Conservation (phyloP, 2,797 vertebrate genomes). For the Vireo griseus region DNA sequence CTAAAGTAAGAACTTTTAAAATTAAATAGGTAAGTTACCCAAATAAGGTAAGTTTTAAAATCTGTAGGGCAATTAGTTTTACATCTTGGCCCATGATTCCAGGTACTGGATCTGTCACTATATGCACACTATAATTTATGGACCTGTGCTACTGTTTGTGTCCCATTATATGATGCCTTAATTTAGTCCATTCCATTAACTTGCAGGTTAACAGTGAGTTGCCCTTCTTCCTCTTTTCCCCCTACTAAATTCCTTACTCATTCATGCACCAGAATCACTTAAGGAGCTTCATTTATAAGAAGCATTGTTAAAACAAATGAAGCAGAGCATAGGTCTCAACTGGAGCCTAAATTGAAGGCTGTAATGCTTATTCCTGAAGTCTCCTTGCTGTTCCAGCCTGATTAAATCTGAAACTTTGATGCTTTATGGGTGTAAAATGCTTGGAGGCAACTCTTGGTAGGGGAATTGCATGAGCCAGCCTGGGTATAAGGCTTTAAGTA, state of each 20-base stretch:
- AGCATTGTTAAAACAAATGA: slow-evolving; percentile 62
- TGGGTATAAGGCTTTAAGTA: slow-evolving; percentile 62
- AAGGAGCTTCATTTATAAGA: slow-evolving; percentile 55
- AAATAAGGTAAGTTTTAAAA: not conserved
- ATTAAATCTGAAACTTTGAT: slow-evolving; percentile 71
- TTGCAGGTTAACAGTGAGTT: slow-evolving; percentile 42
- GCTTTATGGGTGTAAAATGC: slow-evolving; percentile 66
- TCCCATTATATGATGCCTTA: not conserved
- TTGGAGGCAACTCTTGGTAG: slow-evolving; percentile 62
- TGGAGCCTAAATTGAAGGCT: slow-evolving; percentile 43
- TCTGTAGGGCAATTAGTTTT: not conserved
- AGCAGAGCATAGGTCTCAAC: slow-evolving; percentile 42
- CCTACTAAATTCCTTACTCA: slow-evolving; percentile 9
- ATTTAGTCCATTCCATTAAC: slow-evolving; percentile 35
- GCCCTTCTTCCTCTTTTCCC: slow-evolving; percentile 17
- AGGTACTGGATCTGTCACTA: not conserved
- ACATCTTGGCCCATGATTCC: not conserved
- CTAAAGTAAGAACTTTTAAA: not conserved
- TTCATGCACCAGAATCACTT: slow-evolving; percentile 63
- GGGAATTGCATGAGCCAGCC: slow-evolving; percentile 10
- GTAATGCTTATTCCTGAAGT: slow-evolving; percentile 67
- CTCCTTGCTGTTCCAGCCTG: slow-evolving; percentile 59
- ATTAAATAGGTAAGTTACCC: not conserved
- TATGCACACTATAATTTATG: not conserved
- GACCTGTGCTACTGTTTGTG: not conserved